Base-by-base conservation (phyloP, 2,113 vertebrate genomes). In the Nothobranchius kuhntae region DNA sequence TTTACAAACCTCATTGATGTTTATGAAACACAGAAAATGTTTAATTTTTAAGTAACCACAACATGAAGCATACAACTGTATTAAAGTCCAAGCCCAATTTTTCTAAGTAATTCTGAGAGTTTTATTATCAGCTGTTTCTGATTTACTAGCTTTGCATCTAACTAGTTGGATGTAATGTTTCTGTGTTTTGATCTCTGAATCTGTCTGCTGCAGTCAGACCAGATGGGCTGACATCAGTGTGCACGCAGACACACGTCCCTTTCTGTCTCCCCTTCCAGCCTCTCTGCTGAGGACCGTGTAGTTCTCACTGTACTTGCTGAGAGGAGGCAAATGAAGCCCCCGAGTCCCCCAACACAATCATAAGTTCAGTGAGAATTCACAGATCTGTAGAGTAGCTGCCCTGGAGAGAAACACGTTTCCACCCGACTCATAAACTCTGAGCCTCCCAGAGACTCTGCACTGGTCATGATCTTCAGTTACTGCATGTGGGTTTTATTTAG, bases 281-380 rank as follows among this genome's bases (percentile, higher is more conserved):
- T 64, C 30, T 53, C 70, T 1, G 3, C 53, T 57, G 55, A 65
- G 65, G 65, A 40, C 52, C 44, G 40, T 54, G 48, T 44, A 65
- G 56, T 21, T 17, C 68, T 71, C 50, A 13, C 61, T 82, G 83
- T 77, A 65, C 77, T 82, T 61, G 71, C 65, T 0, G 24, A 77
- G 72, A 64, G 60, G 62, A 55, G 13, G n/a, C 13, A 55, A 76
- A 46, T 42, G 4, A 8, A 40, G 36, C 42, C 45, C 63, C 48
- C 21, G 7, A 53, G n/a, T 55, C 65, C 52, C 53, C 68, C 72
- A 52, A 77, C 68, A 75, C 44, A 80, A 75, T 84, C 87, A 73
- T 83, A 80, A 72, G 73, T 82, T 71, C 53, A 0, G 72, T 55
- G 87, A 87, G 81, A 84, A 72, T 70, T 85, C 13, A 53, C 87